These are phyloP conservation scores for Hestina assimilis DNA, from an alignment of 1,140 invertebrate genomes.

Conservation along the genomic window DNA sequence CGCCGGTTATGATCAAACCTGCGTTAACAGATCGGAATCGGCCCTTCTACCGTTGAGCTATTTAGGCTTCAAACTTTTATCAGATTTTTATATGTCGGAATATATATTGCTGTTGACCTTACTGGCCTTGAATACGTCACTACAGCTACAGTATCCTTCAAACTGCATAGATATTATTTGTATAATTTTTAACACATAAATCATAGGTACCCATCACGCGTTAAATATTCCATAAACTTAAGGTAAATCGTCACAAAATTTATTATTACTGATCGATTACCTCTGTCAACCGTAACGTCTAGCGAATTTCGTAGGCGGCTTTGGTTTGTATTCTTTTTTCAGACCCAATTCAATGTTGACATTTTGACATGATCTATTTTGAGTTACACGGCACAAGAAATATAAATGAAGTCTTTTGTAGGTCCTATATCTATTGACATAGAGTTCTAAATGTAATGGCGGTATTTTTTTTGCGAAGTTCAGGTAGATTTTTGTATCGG, in stretches of 20 bases:
- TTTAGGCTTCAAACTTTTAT: no score
- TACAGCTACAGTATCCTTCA: no score
- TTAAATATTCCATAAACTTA: background rate
- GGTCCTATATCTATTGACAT: background rate
- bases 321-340: conserved; percentile 3
- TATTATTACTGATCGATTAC: background rate
- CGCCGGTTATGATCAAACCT: no score
- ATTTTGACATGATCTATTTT: conserved; percentile 6
- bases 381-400: background rate
- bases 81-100: no score
- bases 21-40: no score
- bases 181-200: background rate
- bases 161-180: background rate
- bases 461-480: no score
- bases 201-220: background rate
- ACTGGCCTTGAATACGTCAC: no score
- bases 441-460: background rate
- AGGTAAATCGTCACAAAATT: background rate
- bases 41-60: no score
- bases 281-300: background rate
- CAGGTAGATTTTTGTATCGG: no score
- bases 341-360: background rate
- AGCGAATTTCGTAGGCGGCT: background rate
- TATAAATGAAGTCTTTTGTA: background rate
- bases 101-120: no score